These are phyloP conservation scores for Gambusia holbrooki DNA, from an alignment of 2,113 vertebrate species.

Conservation along the genomic window DNA sequence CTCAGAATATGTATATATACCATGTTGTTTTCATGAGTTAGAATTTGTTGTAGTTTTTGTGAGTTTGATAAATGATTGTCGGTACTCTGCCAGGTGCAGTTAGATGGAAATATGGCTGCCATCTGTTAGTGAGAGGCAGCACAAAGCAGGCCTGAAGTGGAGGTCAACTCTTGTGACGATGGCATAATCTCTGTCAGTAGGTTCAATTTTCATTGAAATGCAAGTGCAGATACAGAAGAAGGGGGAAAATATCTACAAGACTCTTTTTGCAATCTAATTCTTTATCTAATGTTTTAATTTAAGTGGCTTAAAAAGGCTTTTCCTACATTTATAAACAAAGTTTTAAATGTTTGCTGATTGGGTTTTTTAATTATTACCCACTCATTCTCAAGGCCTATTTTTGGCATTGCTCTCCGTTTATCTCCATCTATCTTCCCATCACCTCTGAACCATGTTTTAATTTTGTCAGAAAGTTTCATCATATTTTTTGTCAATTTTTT, in stretches of 20 bases:
- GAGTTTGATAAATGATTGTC: constrained; percentile 42
- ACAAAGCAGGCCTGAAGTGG: constrained; percentile 4
- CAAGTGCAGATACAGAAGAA: neutral
- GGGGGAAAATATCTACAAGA: neutral
- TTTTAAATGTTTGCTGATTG: neutral
- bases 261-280: neutral
- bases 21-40: constrained; percentile 4
- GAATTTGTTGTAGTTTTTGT: constrained; percentile 13
- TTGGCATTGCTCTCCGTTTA: neutral
- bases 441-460: neutral
- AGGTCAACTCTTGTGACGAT: neutral
- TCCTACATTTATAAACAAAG: neutral
- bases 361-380: neutral
- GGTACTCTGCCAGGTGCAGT: constrained; percentile 40
- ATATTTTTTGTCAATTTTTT: neutral
- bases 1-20: constrained; percentile 2
- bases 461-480: neutral
- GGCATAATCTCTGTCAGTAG: neutral
- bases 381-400: neutral
- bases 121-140: constrained; percentile 43
- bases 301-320: neutral
- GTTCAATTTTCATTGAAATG: neutral
- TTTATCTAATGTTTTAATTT: neutral
- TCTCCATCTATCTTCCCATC: neutral
- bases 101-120: constrained; percentile 45